Base-by-base conservation (phyloP, 2,888 invertebrate species). In the Hirtodrosophila alboralis region DNA sequence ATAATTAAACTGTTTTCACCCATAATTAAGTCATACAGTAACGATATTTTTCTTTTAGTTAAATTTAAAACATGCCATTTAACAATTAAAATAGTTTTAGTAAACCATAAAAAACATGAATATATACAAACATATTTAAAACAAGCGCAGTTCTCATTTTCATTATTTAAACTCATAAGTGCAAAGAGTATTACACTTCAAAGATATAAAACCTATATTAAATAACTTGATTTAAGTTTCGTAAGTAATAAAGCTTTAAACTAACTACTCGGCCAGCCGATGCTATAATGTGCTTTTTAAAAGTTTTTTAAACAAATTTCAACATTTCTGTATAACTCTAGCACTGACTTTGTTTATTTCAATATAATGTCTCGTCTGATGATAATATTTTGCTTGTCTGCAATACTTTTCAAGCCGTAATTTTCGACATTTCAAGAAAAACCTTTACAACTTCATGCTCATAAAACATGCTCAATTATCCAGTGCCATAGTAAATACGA, bases 381-480 rank as follows among this genome's bases (percentile, higher is more conserved):
- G 18, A 18, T 18, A 2, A 18, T 18, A 18, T 0, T 18, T 1
- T 18, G 18, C 18, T 18, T 5, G 18, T 18, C 5, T 18, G n/a
- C n/a, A n/a, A n/a, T n/a, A n/a, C n/a, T n/a, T n/a, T 18, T 18
- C 18, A 18, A 5, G 3, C 18, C 18, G 8, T 23, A 23, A 6
- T 23, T 23, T 7, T 8, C 8, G 23, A 23, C 23, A 23, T 23
- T 44, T 34, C 7, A 14, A 2, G 13, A 27, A 3, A 14, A 34
- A 34, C 27, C 13, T 10, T 23, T 18, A 2, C 51, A 52, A 23
- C 38, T 40, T 16, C 70, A 49, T 18, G 18, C 18, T 4, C 5
- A 18, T 18, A 18, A 68, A 54, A 65, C 72, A 66, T 71, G 68
- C 51, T 52, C 66, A 60, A 72, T 69, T 72, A 69, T 26, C 41